Evolutionary conservation across 2,797 vertebrate species (phyloP), one percentile per base, ranked within the genome.

Genomic region (Phataginus tricuspis): DNA sequence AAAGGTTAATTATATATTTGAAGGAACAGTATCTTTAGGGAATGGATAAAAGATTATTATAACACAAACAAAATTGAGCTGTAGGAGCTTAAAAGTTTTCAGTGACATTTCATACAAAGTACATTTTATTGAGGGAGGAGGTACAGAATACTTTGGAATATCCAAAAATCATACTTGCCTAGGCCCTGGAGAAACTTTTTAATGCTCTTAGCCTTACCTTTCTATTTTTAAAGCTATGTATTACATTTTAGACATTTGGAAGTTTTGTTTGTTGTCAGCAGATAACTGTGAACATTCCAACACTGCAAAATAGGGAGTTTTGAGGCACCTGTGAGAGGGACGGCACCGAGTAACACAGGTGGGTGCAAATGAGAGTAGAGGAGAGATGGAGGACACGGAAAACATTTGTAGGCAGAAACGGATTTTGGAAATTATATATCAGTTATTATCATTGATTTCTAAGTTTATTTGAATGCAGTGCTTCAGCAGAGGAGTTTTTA

Each of bases 161-260:
- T 83, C 34, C 10, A 15, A 16, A 94, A 79, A 19, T 71, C 61
- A 29, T 51, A n/a, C 31, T 79, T 92, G 27, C 49, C 13, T 53
- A 27, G 29, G 4, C 16, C 31, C n/a, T 49, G 2, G 15, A 64
- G 53, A 51, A 72, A 23, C 61, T 10, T 55, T 59, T 59, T 31
- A 57, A 64, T 57, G n/a, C 10, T n/a, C 31, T 39, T 63, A 59
- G 74, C 49, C 29, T 78, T 72, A 45, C 19, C 34, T 88, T 69
- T 83, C 19, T 82, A 25, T 90, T 93, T 91, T 92, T 85, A 80
- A 86, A 96, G 39, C 34, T 53, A 7, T 34, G 23, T 77, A 57
- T 84, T 91, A 11, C 74, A 42, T 85, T 88, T 78, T 51, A 31
- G 37, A 75, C 25, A 80, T 0, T 49, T 82, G 66, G 75, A 66